A percentile compares a stretch with the other conserved stretches of the same genome.
Evolutionary conservation across 2,113 vertebrate species (phyloP).

Genomic region (Tenrec ecaudatus): DNA sequence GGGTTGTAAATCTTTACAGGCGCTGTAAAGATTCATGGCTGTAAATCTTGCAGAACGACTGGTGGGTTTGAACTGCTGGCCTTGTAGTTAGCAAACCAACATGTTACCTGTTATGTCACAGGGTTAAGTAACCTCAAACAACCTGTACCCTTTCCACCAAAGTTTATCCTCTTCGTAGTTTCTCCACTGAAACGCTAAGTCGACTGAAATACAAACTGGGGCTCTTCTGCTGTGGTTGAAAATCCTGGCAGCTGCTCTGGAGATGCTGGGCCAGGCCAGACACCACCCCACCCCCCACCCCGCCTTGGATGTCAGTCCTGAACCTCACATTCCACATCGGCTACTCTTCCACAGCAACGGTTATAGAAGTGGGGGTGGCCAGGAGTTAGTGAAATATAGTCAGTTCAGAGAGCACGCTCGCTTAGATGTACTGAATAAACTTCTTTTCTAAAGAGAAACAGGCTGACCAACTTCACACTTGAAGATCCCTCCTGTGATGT

Average conservation of each 20-base stretch:
- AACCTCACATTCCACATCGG: background rate
- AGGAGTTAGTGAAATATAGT: background rate
- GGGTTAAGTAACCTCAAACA: background rate
- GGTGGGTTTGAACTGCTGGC: too few species aligned
- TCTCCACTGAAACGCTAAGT: background rate
- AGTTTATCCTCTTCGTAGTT: background rate
- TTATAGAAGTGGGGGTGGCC: too few species aligned
- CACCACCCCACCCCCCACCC: too few species aligned
- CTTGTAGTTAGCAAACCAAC: too few species aligned
- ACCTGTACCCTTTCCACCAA: constrained; percentile 26
- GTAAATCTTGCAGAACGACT: too few species aligned
- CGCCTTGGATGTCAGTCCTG: background rate
- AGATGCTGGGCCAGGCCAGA: background rate
- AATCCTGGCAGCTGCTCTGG: background rate
- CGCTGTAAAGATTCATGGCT: too few species aligned
- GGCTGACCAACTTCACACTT: background rate
- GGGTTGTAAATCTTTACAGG: too few species aligned
- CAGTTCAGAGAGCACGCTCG: background rate
- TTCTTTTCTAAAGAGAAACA: background rate
- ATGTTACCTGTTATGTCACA: too few species aligned
- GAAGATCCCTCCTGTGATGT: background rate
- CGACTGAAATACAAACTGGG: constrained; percentile 42
- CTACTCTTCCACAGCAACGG: too few species aligned
- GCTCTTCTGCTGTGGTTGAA: background rate
- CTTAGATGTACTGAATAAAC: background rate